Conservation (phyloP, 1,140 invertebrate genomes). For the Apis mellifera region DNA sequence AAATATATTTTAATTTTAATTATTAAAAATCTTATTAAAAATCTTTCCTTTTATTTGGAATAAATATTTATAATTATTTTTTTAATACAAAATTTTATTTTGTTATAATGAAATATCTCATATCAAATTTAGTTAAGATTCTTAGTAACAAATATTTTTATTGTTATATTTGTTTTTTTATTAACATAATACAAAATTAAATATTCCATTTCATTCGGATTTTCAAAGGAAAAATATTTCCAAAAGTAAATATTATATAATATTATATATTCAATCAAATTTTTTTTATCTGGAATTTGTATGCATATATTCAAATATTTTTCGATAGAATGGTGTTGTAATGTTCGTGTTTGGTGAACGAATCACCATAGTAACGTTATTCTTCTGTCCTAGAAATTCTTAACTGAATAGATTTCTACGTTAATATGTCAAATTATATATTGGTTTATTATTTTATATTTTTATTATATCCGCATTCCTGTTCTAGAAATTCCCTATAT, state of each 20-base stretch:
- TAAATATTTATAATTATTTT: no score
- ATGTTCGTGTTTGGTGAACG: constrained; percentile 48
- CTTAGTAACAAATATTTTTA: no score
- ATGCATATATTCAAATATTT: background rate
- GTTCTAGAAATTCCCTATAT: background rate
- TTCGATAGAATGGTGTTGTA: constrained; percentile 6
- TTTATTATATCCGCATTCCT: background rate
- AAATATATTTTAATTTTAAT: background rate
- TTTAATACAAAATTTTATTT: no score
- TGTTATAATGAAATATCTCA: no score
- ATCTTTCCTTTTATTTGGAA: no score
- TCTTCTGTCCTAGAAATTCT: constrained; percentile 61
- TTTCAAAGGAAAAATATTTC: no score
- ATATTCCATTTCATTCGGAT: no score
- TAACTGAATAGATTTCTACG: constrained; percentile 33
- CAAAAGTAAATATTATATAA: no score
- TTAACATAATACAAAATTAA: no score
- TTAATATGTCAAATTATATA: constrained; percentile 11
- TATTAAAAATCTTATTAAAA: background rate
- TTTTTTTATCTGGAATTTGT: background rate
- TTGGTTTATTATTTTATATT: constrained; percentile 44
- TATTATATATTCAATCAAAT: background rate
- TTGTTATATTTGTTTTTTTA: no score
- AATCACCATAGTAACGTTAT: constrained; percentile 57
- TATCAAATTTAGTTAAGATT: no score